Conservation (phyloP, 2,888 invertebrate genomes). For the Xylota segnis region DNA sequence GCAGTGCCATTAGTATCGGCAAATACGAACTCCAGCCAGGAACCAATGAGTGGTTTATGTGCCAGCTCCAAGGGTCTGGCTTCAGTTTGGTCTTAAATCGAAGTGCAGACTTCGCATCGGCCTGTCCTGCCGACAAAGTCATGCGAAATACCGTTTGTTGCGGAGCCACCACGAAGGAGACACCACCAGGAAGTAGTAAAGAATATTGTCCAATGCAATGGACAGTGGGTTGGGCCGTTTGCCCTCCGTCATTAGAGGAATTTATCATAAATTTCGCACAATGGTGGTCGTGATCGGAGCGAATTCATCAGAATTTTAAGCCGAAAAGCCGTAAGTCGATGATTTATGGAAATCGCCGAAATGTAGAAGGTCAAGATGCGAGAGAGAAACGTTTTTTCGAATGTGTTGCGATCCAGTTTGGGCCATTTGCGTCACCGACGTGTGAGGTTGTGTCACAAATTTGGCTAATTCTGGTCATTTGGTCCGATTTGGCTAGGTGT, state of each 20-base stretch:
- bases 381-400: background rate
- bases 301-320: conserved; percentile 29
- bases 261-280: conserved; percentile 25
- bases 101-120: no score
- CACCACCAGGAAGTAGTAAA: conserved; percentile 49
- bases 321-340: conserved; percentile 22
- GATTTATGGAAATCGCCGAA: conserved; percentile 30
- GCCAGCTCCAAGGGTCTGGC: conserved; percentile 34
- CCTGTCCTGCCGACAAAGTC: no score
- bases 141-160: no score
- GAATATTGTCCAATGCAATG: conserved; percentile 22
- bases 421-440: conserved; percentile 16
- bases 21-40: background rate
- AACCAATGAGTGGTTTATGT: conserved; percentile 33
- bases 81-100: no score
- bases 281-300: conserved; percentile 13
- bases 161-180: background rate
- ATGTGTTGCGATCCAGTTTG: conserved; percentile 9
- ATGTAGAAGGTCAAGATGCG: background rate
- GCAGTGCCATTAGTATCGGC: conserved; percentile 33
- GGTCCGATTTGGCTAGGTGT: conserved; percentile 10
- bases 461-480: conserved; percentile 15
- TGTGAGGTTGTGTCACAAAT: conserved; percentile 3
- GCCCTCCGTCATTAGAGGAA: conserved; percentile 24
- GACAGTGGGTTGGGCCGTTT: conserved; percentile 10